A percentile compares a stretch with the other conserved stretches of the same genome.
These are phyloP conservation scores for Leucophora obtusa DNA, from an alignment of 2,888 invertebrate genomes.

Conservation along the genomic window DNA sequence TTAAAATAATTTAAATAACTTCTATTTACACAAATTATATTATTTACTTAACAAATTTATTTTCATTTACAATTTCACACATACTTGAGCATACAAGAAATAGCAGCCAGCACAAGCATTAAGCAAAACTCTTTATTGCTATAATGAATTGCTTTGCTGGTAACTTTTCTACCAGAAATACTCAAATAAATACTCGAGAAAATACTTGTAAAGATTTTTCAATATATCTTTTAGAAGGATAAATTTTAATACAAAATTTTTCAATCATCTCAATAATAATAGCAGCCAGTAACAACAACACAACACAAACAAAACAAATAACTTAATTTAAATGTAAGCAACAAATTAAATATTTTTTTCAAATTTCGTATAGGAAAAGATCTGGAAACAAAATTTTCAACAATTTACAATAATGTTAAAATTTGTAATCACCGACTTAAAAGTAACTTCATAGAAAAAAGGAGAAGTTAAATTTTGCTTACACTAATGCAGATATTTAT, in stretches of 20 bases:
- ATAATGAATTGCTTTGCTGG: background rate
- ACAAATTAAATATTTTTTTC: slow-evolving; percentile 17
- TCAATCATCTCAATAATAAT: slow-evolving; percentile 35
- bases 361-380: background rate
- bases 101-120: background rate
- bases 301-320: background rate
- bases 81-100: slow-evolving; percentile 7
- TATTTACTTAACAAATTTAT: slow-evolving; percentile 53
- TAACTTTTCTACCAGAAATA: slow-evolving; percentile 7
- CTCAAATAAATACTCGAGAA: slow-evolving; percentile 23
- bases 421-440: slow-evolving; percentile 27
- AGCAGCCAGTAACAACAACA: background rate
- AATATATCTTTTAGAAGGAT: slow-evolving; percentile 28
- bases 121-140: background rate
- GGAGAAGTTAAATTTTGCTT: background rate
- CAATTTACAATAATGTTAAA: slow-evolving; percentile 3
- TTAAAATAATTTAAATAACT: background rate
- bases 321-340: slow-evolving; percentile 17
- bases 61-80: slow-evolving; percentile 54
- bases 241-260: slow-evolving; percentile 30
- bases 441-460: background rate
- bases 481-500: background rate
- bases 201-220: slow-evolving; percentile 32
- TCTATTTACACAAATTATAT: slow-evolving; percentile 25
- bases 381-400: background rate